These are phyloP conservation scores for Thamnaconus septentrionalis DNA, from an alignment of 2,113 vertebrate genomes.

Conservation along the genomic window DNA sequence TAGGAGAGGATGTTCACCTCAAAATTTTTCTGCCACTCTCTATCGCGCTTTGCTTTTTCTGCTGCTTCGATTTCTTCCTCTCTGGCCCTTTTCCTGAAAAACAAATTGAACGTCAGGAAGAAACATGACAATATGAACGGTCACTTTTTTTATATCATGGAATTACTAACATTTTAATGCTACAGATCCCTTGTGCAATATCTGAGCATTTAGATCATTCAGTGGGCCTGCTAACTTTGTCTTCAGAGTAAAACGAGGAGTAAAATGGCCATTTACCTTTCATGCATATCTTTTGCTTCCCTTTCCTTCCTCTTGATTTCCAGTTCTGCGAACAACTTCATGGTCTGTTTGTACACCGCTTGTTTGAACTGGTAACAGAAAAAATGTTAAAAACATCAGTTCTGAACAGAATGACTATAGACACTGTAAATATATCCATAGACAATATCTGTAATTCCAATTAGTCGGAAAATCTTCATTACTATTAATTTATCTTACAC, in stretches of 20 bases:
- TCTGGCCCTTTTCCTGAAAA: constrained; percentile 89
- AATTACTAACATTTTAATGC: too few relatives aligned
- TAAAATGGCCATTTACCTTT: constrained; percentile 79
- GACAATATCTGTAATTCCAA: too few relatives aligned
- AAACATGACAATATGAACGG: too few relatives aligned
- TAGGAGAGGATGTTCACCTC: constrained; percentile 76
- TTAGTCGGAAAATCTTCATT: too few relatives aligned
- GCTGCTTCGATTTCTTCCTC: constrained; percentile 97
- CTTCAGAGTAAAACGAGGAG: too few relatives aligned
- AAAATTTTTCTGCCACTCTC: constrained; percentile 99
- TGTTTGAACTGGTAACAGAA: constrained; percentile 86
- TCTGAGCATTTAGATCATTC: too few relatives aligned
- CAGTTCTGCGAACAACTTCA: constrained; percentile 98
- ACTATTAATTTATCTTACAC: too few relatives aligned
- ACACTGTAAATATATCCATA: too few relatives aligned
- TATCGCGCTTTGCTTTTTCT: constrained; percentile 92
- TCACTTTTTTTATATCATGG: too few relatives aligned
- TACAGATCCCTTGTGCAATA: too few relatives aligned
- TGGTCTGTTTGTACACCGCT: constrained; percentile 98
- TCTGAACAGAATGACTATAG: too few relatives aligned
- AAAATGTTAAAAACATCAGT: neutral
- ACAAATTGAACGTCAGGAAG: neutral
- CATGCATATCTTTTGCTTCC: constrained; percentile 99
- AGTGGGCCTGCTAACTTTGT: too few relatives aligned
- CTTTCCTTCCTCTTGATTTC: constrained; percentile 99